phyloP scores from a whole-genome alignment of 92 coral and sea anemone species.

The Heteractis magnifica region DNA sequence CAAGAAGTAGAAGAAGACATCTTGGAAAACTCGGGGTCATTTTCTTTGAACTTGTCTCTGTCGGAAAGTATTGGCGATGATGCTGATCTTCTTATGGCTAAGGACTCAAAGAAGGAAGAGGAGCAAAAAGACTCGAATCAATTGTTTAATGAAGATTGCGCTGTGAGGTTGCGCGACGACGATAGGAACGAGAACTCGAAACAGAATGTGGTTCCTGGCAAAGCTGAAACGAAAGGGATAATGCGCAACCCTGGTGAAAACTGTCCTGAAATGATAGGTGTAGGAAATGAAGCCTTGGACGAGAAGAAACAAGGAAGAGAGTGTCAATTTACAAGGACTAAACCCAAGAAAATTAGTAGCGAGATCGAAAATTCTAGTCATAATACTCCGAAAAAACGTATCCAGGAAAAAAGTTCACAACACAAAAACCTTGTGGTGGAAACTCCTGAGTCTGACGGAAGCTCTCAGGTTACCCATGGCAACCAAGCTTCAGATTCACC shows the following conservation, averaged over 20 bases:
- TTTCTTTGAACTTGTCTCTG: conserved; percentile 68
- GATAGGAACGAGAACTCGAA: background rate
- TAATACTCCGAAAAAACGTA: conserved; percentile 12
- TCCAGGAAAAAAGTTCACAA: background rate
- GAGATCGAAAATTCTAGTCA: background rate
- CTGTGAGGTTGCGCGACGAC: background rate
- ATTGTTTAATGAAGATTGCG: background rate
- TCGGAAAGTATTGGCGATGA: conserved; percentile 70
- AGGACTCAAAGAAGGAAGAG: background rate
- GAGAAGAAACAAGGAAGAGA: background rate
- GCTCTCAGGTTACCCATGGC: conserved; percentile 9
- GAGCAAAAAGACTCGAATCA: background rate
- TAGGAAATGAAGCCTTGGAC: background rate
- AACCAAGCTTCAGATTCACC: background rate
- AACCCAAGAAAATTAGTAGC: background rate
- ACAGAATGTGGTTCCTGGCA: background rate
- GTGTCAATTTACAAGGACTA: background rate
- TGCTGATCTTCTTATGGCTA: background rate
- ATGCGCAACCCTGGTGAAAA: background rate
- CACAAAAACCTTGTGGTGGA: background rate
- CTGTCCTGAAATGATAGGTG: background rate
- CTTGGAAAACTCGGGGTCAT: conserved; percentile 43
- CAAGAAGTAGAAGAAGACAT: background rate
- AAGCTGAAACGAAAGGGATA: background rate
- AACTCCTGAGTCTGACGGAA: conserved; percentile 34